Conservation (phyloP, 1,140 invertebrate genomes). For the Ectropis grisescens region DNA sequence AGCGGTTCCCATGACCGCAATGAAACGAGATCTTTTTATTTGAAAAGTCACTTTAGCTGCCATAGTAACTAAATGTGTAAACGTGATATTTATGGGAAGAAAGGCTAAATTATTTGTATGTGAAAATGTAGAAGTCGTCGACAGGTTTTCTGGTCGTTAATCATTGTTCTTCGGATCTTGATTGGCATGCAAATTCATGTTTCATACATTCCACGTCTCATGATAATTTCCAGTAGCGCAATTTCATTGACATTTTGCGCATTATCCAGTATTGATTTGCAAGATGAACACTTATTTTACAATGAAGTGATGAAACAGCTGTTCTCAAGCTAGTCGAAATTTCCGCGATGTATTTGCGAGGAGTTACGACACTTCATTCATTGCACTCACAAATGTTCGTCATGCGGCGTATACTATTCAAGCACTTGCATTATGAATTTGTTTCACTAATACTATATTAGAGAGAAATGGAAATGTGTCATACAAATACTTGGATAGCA, state of each 20-base stretch:
- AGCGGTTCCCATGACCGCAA: conserved; percentile 38
- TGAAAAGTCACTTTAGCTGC: no score
- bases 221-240: conserved; percentile 44
- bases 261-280: conserved; percentile 64
- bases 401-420: no score
- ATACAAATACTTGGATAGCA: no score
- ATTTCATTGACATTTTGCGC: conserved; percentile 63
- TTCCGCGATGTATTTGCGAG: conserved; percentile 21
- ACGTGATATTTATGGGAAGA: no score
- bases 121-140: no score
- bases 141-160: conserved; percentile 18
- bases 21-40: no score
- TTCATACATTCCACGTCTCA: conserved; percentile 21
- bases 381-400: no score
- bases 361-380: conserved; percentile 20
- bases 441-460: no score
- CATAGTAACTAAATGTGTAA: no score
- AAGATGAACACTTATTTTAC: conserved; percentile 49
- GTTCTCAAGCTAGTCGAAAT: conserved; percentile 34
- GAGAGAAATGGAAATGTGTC: no score
- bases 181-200: conserved; percentile 35
- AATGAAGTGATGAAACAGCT: conserved; percentile 58
- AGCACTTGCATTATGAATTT: no score
- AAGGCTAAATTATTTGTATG: no score
- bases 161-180: conserved; percentile 35